Base-by-base conservation (phyloP, 2,888 invertebrate genomes). In the Coecobrya sp. region DNA sequence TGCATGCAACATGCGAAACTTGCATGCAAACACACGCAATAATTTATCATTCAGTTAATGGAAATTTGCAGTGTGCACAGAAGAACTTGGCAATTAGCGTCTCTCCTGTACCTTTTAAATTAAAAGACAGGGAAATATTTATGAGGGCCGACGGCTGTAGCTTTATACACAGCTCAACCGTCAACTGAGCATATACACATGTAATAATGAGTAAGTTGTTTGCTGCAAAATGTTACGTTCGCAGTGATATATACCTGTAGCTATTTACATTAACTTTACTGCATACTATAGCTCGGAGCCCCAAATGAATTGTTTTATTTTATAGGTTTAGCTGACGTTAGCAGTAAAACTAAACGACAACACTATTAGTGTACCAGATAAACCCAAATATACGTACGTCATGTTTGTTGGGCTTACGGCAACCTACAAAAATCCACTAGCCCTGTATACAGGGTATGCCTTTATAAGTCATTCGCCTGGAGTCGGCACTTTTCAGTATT, bases 71-170 rank as follows among this genome's bases (percentile, higher is more conserved):
- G 36, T 70, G 36, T 36, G 36, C 70, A 70, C 70, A 70, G 70
- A 70, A 70, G 22, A 70, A 36, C 70, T 70, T 70, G 70, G 70
- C 70, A 70, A 70, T 70, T 70, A 70, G 70, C 70, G 30, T 70
- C 16, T 70, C 36, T 36, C 4, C 36, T 70, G 22, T n/a, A n/a
- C 36, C 65, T 65, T 65, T 70, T 8, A n/a, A 70, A 70, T 70
- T 70, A 70, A 70, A 70, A 70, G 70, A n/a, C 70, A 70, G 70
- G n/a, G 36, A 70, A 70, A 70, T 70, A 70, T 70, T 70, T 70
- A 70, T 70, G 70, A 70, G 70, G 0, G 13, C 65, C 19, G 22
- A 0, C 0, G 27, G 65, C 19, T 22, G 11, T 36, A 65, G 2
- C 22, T 65, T 65, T 22, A 65, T 65, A 22, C 5, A 22, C 5